Percentiles rank a stretch among this genome's conserved stretches.
Evolutionary conservation across 2,797 vertebrate genomes (phyloP).

Genomic region (Crocodylus rhombifer): DNA sequence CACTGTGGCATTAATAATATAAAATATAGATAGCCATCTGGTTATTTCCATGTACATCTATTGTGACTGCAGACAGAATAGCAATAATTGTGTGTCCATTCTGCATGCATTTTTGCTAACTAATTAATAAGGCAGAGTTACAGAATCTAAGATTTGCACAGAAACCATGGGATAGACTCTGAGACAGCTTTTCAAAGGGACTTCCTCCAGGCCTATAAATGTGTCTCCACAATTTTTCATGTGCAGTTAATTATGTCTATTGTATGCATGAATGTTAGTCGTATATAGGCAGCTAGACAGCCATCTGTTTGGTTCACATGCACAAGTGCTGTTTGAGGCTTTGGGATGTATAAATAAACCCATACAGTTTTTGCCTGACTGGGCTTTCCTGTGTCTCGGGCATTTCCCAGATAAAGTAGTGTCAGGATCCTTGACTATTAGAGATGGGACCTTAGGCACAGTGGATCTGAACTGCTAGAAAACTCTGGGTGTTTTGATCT

Average conservation of each 20-base stretch:
- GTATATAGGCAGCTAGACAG: not conserved
- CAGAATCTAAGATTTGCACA: too few species aligned
- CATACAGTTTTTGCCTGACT: not conserved
- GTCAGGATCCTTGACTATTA: not conserved
- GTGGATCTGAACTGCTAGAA: not conserved
- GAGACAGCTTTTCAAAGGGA: not conserved
- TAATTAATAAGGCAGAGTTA: too few species aligned
- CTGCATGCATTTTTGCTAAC: not conserved
- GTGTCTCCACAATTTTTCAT: not conserved
- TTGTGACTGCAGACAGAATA: not conserved
- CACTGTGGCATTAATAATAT: too few species aligned
- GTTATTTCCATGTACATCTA: not conserved
- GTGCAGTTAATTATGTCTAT: not conserved
- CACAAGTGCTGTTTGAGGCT: not conserved
- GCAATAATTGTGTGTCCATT: not conserved
- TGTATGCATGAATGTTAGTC: not conserved
- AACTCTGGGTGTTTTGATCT: rapidly evolving
- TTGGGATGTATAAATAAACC: not conserved
- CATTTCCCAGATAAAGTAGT: not conserved
- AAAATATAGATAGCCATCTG: not conserved
- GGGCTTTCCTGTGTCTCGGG: not conserved
- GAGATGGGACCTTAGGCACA: not conserved
- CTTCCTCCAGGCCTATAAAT: not conserved
- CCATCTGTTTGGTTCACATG: not conserved
- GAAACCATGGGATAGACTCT: too few species aligned